Percentiles rank a stretch among this genome's conserved stretches.
Conservation (phyloP, 2,113 vertebrate species). For the Xiphorhynchus elegans region DNA sequence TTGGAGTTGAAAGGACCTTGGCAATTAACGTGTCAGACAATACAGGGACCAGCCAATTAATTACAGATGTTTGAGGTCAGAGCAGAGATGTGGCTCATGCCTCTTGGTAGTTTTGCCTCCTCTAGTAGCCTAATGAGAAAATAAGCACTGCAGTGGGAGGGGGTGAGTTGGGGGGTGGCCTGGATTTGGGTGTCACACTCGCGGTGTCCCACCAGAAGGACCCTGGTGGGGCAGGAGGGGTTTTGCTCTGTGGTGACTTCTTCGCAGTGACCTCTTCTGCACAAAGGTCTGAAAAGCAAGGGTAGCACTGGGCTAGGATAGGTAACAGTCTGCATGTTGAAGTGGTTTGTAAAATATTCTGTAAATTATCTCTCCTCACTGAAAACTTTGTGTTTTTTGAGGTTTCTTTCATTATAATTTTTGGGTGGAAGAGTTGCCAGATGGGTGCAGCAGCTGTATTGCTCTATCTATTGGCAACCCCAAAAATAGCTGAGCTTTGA, state of each 20-base stretch:
- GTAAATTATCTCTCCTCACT: background rate
- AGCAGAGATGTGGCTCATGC: background rate
- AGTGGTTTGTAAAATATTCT: background rate
- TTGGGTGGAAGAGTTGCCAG: background rate
- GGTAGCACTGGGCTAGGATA: background rate
- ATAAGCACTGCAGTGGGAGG: background rate
- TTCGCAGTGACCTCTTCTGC: background rate
- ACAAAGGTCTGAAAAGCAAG: background rate
- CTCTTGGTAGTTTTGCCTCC: background rate
- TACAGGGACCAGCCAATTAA: background rate
- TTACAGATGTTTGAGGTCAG: constrained; percentile 31
- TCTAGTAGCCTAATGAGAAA: background rate
- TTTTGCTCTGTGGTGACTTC: background rate
- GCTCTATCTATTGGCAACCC: background rate
- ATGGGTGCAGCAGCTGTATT: background rate
- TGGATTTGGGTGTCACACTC: background rate
- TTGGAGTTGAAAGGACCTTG: constrained; percentile 6
- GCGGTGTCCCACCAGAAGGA: rapidly evolving
- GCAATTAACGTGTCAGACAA: background rate
- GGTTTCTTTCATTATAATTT: background rate
- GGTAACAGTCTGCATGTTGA: background rate
- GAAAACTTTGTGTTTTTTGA: background rate
- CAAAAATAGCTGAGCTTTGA: background rate
- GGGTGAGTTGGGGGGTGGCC: background rate
- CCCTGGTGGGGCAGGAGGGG: background rate